phyloP scores from a whole-genome alignment of 2,888 invertebrate genomes.

The Phlogophora meticulosa region DNA sequence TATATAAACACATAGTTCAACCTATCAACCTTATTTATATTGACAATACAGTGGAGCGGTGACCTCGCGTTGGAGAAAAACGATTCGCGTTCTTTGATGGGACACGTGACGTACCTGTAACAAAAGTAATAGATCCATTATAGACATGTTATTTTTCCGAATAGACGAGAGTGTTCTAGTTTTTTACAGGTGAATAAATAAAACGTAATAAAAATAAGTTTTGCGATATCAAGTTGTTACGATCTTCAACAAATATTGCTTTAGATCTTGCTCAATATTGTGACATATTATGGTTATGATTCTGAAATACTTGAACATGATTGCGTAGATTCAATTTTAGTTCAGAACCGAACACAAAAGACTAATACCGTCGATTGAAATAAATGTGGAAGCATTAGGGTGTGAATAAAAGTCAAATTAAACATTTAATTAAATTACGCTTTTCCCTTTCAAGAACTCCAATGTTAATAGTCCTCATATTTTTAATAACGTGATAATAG shows the following conservation, averaged over 20 bases:
- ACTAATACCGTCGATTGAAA: not conserved
- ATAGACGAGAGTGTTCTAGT: not conserved
- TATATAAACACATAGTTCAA: slow-evolving; percentile 61
- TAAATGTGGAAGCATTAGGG: not conserved
- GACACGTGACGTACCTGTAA: slow-evolving; percentile 77
- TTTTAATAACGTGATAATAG: slow-evolving; percentile 23
- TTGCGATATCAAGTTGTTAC: not conserved
- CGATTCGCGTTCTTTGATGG: slow-evolving; percentile 38
- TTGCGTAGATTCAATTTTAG: not conserved
- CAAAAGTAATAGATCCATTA: slow-evolving; percentile 66
- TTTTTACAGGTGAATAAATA: not conserved
- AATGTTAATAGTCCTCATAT: slow-evolving; percentile 2
- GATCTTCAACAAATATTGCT: not conserved
- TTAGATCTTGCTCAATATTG: too few species aligned
- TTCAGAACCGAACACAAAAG: slow-evolving; percentile 7
- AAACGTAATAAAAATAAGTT: not conserved
- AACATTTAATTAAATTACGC: not conserved
- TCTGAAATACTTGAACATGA: not conserved
- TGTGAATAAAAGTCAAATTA: not conserved
- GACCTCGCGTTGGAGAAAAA: slow-evolving; percentile 56
- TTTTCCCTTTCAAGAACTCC: not conserved
- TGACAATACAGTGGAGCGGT: slow-evolving; percentile 63
- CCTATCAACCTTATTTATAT: slow-evolving; percentile 71
- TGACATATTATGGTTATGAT: not conserved
- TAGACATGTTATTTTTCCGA: slow-evolving; percentile 33